These are phyloP conservation scores for Oxyura jamaicensis DNA, from an alignment of 2,113 vertebrate genomes.

Conservation along the genomic window DNA sequence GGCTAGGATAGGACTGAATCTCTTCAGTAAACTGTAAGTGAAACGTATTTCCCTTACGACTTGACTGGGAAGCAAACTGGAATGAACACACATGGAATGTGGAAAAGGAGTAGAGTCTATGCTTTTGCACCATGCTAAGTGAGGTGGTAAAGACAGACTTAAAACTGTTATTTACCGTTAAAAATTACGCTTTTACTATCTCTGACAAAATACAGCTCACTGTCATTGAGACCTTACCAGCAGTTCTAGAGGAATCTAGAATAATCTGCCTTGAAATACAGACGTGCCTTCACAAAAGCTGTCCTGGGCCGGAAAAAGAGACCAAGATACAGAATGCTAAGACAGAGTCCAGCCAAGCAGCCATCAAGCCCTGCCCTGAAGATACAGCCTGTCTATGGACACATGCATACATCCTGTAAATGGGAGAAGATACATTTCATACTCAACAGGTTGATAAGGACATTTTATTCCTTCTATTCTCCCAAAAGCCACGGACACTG, in stretches of 20 bases:
- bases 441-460: not conserved
- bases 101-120: not conserved
- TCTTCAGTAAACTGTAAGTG: not conserved
- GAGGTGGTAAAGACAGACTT: slow-evolving; percentile 38
- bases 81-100: not conserved
- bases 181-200: slow-evolving; percentile 32
- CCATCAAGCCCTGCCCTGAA: not conserved
- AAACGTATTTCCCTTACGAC: slow-evolving; percentile 16
- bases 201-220: slow-evolving; percentile 24
- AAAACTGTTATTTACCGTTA: slow-evolving; percentile 2
- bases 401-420: not conserved
- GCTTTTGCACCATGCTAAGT: not conserved
- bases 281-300: not conserved
- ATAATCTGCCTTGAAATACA: not conserved
- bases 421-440: not conserved
- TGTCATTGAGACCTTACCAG: slow-evolving; percentile 16
- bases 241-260: not conserved
- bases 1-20: not conserved
- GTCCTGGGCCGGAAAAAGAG: not conserved
- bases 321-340: not conserved
- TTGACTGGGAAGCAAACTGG: not conserved
- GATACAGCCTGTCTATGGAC: not conserved
- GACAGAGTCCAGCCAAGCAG: not conserved
- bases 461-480: not conserved
- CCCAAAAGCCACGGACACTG: not conserved